Base-by-base conservation (phyloP, 2,888 invertebrate species). In the Atethmia centrago region DNA sequence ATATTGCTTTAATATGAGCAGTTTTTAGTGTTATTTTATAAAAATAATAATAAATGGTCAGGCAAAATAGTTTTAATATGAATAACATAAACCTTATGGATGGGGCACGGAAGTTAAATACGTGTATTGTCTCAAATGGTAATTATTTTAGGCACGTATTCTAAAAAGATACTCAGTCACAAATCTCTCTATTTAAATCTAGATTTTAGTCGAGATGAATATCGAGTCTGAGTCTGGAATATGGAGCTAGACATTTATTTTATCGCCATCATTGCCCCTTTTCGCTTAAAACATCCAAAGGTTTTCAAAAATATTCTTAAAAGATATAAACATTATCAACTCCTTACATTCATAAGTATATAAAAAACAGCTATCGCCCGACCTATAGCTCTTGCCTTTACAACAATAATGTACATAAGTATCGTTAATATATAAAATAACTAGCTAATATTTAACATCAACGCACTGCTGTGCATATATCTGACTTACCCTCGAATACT, bases 321-420 rank as follows among this genome's bases (percentile, higher is more conserved):
- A 16, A 56, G 16, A 47, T 14, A 49, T 28, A 56, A 69, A n/a
- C 42, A 45, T 19, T 28, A 55, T 28, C 16, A 73, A 45, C 19
- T 21, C 51, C 28, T 42, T 77, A 79, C 31, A 73, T 77, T 73
- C 40, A 71, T 82, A 71, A 62, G 68, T 74, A 72, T 31, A 58
- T 51, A 79, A 40, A 55, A 87, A 92, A 84, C 94, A 95, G 95
- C 95, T 95, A 94, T 92, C 80, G 94, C 91, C 90, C 93, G 95
- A 94, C 94, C 89, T 88, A 82, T 90, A 85, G 90, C 90, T 95
- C 95, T 95, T 95, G 95, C 95, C 95, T 91, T 92, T 90, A 89
- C 80, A 86, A 86, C 82, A 86, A 87, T 88, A 88, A 86, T 89
- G 86, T 88, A 85, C 63, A 79, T 83, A 80, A 25, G 56, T 85